These are phyloP conservation scores for Polypedilum vanderplanki DNA, from an alignment of 1,140 invertebrate genomes.

Conservation along the genomic window DNA sequence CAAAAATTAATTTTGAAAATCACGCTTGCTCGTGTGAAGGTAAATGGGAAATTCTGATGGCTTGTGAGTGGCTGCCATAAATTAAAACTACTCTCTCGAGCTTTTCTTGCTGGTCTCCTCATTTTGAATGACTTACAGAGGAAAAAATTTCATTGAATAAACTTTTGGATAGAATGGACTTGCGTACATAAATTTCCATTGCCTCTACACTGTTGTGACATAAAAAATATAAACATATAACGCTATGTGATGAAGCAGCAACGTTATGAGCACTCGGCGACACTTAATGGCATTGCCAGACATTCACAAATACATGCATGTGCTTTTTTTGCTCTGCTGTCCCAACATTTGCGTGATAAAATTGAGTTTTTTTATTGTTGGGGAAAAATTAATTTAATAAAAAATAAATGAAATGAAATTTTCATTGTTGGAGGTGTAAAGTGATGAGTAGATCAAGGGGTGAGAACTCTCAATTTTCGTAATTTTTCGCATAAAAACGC, in stretches of 20 bases:
- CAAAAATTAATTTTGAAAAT: slow-evolving; percentile 24
- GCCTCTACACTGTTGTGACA: neutral
- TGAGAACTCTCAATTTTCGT: too few relatives aligned
- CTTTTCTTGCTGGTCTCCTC: neutral
- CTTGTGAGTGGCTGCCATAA: slow-evolving; percentile 21
- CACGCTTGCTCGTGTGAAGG: neutral
- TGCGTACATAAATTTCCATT: slow-evolving; percentile 18
- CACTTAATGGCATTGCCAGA: slow-evolving; percentile 10
- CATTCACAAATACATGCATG: neutral
- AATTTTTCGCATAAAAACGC: too few relatives aligned
- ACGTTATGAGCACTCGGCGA: slow-evolving; percentile 10
- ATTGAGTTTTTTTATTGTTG: neutral
- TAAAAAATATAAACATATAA: too few relatives aligned
- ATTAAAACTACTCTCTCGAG: slow-evolving; percentile 26
- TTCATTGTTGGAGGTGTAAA: neutral
- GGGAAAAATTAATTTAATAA: neutral
- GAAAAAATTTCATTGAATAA: too few relatives aligned
- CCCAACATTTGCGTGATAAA: too few relatives aligned
- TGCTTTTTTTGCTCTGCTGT: too few relatives aligned
- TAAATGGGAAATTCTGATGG: slow-evolving; percentile 8
- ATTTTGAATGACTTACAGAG: neutral
- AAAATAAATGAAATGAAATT: neutral
- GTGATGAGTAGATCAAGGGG: neutral
- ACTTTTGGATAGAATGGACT: neutral
- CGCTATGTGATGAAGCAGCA: too few relatives aligned